These are phyloP conservation scores for Dorcus parallelipipedus DNA, from an alignment of 2,888 invertebrate genomes.

Conservation along the genomic window DNA sequence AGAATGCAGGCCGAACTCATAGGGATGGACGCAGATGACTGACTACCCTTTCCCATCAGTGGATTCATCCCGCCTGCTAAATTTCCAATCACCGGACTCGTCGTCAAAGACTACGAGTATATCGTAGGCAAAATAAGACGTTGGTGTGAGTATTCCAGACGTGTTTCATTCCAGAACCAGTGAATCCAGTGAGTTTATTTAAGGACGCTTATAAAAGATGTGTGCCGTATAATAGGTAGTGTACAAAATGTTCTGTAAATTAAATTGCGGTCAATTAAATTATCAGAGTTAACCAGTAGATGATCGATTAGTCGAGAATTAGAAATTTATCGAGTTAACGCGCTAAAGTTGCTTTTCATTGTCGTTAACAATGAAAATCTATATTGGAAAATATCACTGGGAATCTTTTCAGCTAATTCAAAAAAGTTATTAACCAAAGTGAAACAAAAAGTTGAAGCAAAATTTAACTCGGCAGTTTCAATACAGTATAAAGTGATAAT, in stretches of 20 bases:
- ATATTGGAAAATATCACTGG: too few relatives aligned
- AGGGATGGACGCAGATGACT: conserved; percentile 84
- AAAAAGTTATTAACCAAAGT: too few relatives aligned
- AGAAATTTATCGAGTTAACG: too few relatives aligned
- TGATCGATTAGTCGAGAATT: too few relatives aligned
- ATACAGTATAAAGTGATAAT: too few relatives aligned
- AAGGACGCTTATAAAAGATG: neutral
- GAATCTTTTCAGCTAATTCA: too few relatives aligned
- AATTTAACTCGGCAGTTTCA: too few relatives aligned
- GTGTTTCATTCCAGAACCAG: conserved; percentile 19
- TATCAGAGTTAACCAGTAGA: too few relatives aligned
- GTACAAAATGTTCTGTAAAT: conserved; percentile 15
- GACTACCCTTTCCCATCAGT: conserved; percentile 46
- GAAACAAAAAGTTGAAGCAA: too few relatives aligned
- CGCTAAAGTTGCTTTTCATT: too few relatives aligned
- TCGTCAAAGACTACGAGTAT: conserved; percentile 45
- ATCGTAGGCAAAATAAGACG: conserved; percentile 41
- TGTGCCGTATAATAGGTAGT: neutral
- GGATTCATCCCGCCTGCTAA: conserved; percentile 31
- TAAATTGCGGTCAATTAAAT: conserved; percentile 18
- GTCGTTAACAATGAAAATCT: too few relatives aligned
- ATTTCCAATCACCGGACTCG: conserved; percentile 43
- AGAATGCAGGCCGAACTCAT: conserved; percentile 81
- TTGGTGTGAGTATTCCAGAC: conserved; percentile 40
- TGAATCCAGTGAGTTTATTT: conserved; percentile 15